Evolutionary conservation across 2,888 invertebrate species (phyloP).

Genomic region (Pseudanteris insignis): DNA sequence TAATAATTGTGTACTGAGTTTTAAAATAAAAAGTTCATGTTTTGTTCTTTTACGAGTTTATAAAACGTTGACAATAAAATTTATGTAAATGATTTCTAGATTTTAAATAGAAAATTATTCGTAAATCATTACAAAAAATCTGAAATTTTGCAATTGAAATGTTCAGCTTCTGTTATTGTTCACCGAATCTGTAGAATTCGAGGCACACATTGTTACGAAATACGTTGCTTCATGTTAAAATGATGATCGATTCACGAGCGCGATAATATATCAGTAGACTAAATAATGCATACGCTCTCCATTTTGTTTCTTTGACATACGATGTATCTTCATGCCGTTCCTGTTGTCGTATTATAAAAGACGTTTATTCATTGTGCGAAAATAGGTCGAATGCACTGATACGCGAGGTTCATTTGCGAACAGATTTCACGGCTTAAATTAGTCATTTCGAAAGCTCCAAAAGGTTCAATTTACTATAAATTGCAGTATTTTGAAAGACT

Average conservation of each 20-base stretch:
- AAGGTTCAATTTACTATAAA: no score
- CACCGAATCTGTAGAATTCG: no score
- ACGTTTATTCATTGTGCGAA: constrained; percentile 29
- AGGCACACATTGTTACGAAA: constrained; percentile 9
- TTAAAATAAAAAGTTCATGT: no score
- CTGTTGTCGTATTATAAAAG: constrained; percentile 30
- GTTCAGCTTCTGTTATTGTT: no score
- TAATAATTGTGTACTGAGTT: no score
- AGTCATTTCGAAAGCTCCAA: constrained; percentile 16
- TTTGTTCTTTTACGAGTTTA: no score
- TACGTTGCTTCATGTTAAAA: constrained; percentile 19
- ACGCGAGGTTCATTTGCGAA: constrained; percentile 29
- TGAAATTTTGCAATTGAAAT: no score
- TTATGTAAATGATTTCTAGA: no score
- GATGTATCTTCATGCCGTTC: constrained; percentile 27
- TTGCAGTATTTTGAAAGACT: no score
- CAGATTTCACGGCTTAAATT: constrained; percentile 20
- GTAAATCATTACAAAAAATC: no score
- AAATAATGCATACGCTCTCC: constrained; percentile 37
- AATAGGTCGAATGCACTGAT: constrained; percentile 39
- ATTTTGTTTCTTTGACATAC: constrained; percentile 31
- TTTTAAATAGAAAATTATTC: no score
- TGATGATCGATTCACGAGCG: constrained; percentile 29
- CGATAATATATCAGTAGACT: constrained; percentile 36
- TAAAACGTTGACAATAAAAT: no score